A percentile compares a stretch with the other conserved stretches of the same genome.
These are phyloP conservation scores for Pseudorhombus dupliciocellatus DNA, from an alignment of 2,113 vertebrate genomes.

Conservation along the genomic window DNA sequence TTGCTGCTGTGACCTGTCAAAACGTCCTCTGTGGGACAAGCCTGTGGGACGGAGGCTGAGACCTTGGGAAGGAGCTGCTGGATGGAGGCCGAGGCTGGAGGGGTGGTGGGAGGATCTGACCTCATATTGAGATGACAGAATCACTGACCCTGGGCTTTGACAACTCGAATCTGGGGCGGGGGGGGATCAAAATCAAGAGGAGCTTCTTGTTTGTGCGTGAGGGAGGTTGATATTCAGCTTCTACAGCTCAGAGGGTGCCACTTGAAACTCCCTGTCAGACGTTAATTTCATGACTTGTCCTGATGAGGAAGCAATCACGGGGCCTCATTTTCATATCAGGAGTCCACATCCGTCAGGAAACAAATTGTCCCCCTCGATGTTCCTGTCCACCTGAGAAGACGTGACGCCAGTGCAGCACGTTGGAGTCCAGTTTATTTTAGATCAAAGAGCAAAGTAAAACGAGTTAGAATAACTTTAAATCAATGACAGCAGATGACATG, in stretches of 20 bases:
- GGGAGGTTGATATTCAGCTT: neutral
- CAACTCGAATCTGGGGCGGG: conserved; percentile 18
- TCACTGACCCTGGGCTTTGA: neutral
- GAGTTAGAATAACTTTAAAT: no score
- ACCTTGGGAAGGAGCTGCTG: neutral
- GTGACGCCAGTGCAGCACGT: no score
- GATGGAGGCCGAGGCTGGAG: neutral
- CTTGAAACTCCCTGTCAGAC: conserved; percentile 23
- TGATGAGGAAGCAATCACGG: conserved; percentile 21
- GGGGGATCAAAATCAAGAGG: neutral
- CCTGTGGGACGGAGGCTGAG: no score
- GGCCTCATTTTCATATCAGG: neutral
- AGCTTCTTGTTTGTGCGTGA: no score
- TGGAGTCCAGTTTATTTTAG: no score
- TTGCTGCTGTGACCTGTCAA: no score
- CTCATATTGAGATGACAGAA: conserved; percentile 4
- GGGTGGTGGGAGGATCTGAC: neutral
- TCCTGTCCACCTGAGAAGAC: no score
- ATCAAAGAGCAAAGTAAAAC: no score
- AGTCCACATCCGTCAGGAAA: no score
- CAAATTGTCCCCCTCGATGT: no score
- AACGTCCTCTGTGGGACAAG: no score
- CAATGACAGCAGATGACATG: no score
- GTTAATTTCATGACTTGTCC: conserved; percentile 9
- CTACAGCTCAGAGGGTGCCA: neutral